These are phyloP conservation scores for Zingel zingel DNA, from an alignment of 2,113 vertebrate species.

Conservation along the genomic window DNA sequence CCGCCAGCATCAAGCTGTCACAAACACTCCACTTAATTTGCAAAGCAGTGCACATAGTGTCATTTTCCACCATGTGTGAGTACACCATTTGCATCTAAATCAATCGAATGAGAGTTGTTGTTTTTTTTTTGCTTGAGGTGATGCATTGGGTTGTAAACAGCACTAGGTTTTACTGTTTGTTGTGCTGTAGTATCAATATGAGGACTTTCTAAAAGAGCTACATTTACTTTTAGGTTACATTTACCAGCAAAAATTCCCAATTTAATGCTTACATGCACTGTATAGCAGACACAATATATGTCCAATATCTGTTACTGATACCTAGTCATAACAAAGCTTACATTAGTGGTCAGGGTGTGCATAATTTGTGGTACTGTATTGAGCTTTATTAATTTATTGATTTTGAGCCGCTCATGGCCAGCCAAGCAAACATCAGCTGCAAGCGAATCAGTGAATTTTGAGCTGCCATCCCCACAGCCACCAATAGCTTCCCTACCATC, in stretches of 20 bases:
- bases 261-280: not conserved
- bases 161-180: slow-evolving; percentile 39
- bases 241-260: slow-evolving; percentile 15
- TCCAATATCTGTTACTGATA: slow-evolving; percentile 15
- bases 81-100: slow-evolving; percentile 76
- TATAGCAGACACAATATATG: slow-evolving; percentile 1
- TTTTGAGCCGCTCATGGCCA: slow-evolving; percentile 38
- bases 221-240: slow-evolving; percentile 35
- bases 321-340: slow-evolving; percentile 9
- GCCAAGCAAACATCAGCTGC: slow-evolving; percentile 52
- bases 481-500: slow-evolving; percentile 39
- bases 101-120: slow-evolving; percentile 64
- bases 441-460: slow-evolving; percentile 50
- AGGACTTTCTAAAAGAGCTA: slow-evolving; percentile 11
- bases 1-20: slow-evolving; percentile 80
- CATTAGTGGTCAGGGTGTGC: slow-evolving; percentile 11
- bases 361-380: slow-evolving; percentile 21
- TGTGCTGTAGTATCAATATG: slow-evolving; percentile 32
- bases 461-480: slow-evolving; percentile 35
- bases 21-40: slow-evolving; percentile 83
- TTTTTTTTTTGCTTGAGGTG: slow-evolving; percentile 65
- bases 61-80: slow-evolving; percentile 68
- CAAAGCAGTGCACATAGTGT: slow-evolving; percentile 77
- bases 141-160: slow-evolving; percentile 51
- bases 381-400: slow-evolving; percentile 56